These are phyloP conservation scores for Drosophila mettleri DNA, from an alignment of 2,888 invertebrate genomes.

Conservation along the genomic window DNA sequence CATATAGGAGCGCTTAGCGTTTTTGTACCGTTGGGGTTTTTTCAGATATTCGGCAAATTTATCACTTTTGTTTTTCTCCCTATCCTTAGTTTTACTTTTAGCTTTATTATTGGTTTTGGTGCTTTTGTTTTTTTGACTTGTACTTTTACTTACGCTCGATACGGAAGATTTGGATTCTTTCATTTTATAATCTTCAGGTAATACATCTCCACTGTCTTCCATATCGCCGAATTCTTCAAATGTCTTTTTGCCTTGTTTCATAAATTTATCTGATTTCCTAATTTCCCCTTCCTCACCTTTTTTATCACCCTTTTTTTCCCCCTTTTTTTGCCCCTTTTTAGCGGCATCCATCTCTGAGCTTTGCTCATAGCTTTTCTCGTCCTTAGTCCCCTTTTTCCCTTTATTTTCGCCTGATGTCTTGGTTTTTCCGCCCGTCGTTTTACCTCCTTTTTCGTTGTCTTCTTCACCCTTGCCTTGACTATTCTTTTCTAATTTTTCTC, in stretches of 20 bases:
- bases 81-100: too few relatives aligned
- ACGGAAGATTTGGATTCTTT: too few relatives aligned
- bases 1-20: neutral
- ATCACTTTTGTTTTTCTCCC: too few relatives aligned
- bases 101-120: too few relatives aligned
- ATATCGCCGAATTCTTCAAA: too few relatives aligned
- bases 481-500: neutral
- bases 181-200: too few relatives aligned
- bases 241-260: neutral
- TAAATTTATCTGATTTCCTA: neutral
- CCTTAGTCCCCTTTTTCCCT: neutral
- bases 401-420: too few relatives aligned
- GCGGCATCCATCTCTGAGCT: neutral
- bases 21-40: neutral
- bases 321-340: neutral
- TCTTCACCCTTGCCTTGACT: neutral
- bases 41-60: too few relatives aligned
- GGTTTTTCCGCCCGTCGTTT: neutral
- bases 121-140: too few relatives aligned
- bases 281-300: neutral
- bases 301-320: neutral
- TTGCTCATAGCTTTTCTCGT: neutral
- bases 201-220: too few relatives aligned
- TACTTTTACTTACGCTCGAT: too few relatives aligned
- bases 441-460: neutral